Conservation (phyloP, 92 coral and sea anemone species). For the Parazoanthus atlanticus region DNA sequence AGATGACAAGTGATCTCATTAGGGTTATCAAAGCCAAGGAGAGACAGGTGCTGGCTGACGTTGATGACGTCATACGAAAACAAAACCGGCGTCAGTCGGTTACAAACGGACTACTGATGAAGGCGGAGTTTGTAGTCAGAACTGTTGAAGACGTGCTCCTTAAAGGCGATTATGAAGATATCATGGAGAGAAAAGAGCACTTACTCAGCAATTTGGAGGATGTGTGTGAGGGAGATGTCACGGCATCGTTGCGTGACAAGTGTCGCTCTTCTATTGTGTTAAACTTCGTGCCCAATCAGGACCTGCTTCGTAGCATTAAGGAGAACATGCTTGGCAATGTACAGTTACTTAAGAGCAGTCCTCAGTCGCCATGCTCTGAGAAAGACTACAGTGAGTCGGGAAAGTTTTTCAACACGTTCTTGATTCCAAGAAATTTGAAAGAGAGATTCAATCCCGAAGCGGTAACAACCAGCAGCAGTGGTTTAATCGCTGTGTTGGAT, state of each 20-base stretch:
- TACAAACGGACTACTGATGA: constrained; percentile 17
- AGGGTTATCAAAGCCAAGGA: not conserved
- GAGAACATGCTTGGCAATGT: not conserved
- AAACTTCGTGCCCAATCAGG: constrained; percentile 7
- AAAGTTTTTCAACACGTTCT: not conserved
- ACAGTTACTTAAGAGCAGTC: not conserved
- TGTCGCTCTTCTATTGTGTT: constrained; percentile 16
- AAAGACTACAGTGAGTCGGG: constrained; percentile 12
- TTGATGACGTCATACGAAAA: not conserved
- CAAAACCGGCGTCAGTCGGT: constrained; percentile 3
- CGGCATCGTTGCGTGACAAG: constrained; percentile 22
- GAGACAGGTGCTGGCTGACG: not conserved
- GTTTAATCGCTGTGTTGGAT: constrained; percentile 2
- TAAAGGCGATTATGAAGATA: constrained; percentile 7
- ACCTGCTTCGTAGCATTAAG: not conserved
- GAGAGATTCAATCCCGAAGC: constrained; percentile 20
- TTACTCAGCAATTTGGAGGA: constrained; percentile 17
- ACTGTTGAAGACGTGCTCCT: constrained; percentile 14
- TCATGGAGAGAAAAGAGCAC: constrained; percentile 29
- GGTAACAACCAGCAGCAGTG: not conserved
- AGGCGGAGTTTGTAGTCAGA: constrained; percentile 17
- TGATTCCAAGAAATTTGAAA: constrained; percentile 21
- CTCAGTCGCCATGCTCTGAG: not conserved
- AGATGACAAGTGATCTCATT: not conserved
- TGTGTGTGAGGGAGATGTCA: constrained; percentile 32